A percentile compares a stretch with the other conserved stretches of the same genome.
Conservation (phyloP, 2,888 invertebrate species). For the Blastobasis adustella region DNA sequence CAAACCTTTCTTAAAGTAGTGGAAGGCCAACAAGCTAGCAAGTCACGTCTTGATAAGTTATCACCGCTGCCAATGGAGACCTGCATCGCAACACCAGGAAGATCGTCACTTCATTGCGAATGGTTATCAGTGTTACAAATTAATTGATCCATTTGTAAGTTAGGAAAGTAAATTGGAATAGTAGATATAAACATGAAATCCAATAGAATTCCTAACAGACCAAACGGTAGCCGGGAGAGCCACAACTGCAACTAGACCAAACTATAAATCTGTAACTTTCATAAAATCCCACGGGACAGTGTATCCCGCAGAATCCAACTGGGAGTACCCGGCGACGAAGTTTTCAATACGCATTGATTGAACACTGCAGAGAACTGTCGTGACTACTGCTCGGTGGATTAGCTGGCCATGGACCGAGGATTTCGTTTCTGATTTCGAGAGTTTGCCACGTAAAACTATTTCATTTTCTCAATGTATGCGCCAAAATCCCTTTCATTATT, state of each 20-base stretch:
- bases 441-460: too few species aligned
- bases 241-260: neutral
- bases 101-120: neutral
- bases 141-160: neutral
- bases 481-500: too few species aligned
- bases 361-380: conserved; percentile 10
- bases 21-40: too few species aligned
- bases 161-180: neutral
- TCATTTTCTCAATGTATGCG: too few species aligned
- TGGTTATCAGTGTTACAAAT: neutral
- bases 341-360: conserved; percentile 33
- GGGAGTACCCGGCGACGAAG: conserved; percentile 7
- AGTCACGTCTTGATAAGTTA: too few species aligned
- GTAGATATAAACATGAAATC: neutral
- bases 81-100: neutral
- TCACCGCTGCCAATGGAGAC: too few species aligned
- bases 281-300: conserved; percentile 1
- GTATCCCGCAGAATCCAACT: conserved; percentile 6
- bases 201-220: neutral
- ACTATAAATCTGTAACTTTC: neutral
- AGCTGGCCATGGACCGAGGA: too few species aligned
- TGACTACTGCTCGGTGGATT: conserved; percentile 1
- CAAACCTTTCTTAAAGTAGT: too few species aligned
- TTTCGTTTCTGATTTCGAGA: too few species aligned
- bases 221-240: neutral